Evolutionary conservation across 2,888 invertebrate genomes (phyloP).

Genomic region (Lacanobia wlatinum): DNA sequence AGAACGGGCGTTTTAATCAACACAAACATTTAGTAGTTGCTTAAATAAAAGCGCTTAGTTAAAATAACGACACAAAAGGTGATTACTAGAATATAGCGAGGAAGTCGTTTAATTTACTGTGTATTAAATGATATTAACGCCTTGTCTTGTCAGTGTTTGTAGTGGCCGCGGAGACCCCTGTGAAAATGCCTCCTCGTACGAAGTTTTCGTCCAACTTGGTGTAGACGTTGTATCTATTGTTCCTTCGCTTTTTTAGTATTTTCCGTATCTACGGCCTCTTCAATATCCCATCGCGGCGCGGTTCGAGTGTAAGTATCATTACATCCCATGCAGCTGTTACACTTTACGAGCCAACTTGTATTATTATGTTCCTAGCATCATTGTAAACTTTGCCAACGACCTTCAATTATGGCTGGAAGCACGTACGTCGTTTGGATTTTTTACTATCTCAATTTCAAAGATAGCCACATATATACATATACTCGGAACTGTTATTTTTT

Average conservation of each 20-base stretch:
- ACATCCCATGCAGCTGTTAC: constrained; percentile 87
- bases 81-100: constrained; percentile 49
- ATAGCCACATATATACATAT: constrained; percentile 18
- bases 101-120: constrained; percentile 71
- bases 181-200: constrained; percentile 71
- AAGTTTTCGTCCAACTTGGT: constrained; percentile 72
- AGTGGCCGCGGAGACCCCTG: constrained; percentile 71
- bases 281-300: constrained; percentile 79
- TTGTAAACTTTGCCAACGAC: constrained; percentile 80
- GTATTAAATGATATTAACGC: constrained; percentile 77
- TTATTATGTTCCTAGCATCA: constrained; percentile 84
- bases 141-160: constrained; percentile 64
- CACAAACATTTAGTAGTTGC: constrained; percentile 61
- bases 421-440: constrained; percentile 61
- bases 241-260: constrained; percentile 74
- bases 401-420: constrained; percentile 72
- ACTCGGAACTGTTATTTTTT: constrained; percentile 31
- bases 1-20: constrained; percentile 63
- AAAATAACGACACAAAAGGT: constrained; percentile 54
- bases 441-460: constrained; percentile 48
- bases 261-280: constrained; percentile 77
- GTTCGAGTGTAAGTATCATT: constrained; percentile 81
- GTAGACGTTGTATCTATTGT: constrained; percentile 74
- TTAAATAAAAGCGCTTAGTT: constrained; percentile 51
- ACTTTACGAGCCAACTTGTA: constrained; percentile 86